Percentiles rank a stretch among this genome's conserved stretches.
These are phyloP conservation scores for Podilymbus podiceps DNA, from an alignment of 2,113 vertebrate genomes.

Conservation along the genomic window DNA sequence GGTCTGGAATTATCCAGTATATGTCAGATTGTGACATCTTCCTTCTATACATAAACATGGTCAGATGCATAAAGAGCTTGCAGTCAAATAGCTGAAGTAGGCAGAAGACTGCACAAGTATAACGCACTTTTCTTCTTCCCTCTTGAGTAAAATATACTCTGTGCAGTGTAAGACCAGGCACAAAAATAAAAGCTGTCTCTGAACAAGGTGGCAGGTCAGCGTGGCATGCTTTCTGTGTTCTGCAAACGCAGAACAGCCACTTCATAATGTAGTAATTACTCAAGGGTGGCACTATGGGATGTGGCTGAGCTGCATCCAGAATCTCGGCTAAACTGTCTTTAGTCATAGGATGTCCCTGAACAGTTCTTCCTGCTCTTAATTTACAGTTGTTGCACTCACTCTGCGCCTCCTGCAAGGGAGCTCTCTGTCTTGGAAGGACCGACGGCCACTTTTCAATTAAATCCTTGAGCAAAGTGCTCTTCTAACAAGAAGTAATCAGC, in stretches of 20 bases:
- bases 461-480: background rate
- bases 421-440: background rate
- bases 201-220: rapidly evolving
- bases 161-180: background rate
- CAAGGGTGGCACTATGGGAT: background rate
- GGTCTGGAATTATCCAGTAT: background rate
- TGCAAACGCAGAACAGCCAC: background rate
- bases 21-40: background rate
- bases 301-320: background rate
- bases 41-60: background rate
- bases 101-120: background rate
- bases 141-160: background rate
- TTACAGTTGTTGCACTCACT: background rate
- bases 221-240: background rate
- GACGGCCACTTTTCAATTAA: background rate
- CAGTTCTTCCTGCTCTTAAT: background rate
- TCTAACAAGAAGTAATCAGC: background rate
- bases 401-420: background rate
- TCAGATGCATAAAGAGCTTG: background rate
- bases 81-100: background rate
- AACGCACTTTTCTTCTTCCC: background rate
- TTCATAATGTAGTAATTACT: background rate
- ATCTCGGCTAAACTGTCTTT: background rate
- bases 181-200: background rate
- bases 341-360: background rate